Evolutionary conservation across 2,113 vertebrate species (phyloP), one percentile per base, ranked within the genome.

Genomic region (Thamnophis sirtalis): DNA sequence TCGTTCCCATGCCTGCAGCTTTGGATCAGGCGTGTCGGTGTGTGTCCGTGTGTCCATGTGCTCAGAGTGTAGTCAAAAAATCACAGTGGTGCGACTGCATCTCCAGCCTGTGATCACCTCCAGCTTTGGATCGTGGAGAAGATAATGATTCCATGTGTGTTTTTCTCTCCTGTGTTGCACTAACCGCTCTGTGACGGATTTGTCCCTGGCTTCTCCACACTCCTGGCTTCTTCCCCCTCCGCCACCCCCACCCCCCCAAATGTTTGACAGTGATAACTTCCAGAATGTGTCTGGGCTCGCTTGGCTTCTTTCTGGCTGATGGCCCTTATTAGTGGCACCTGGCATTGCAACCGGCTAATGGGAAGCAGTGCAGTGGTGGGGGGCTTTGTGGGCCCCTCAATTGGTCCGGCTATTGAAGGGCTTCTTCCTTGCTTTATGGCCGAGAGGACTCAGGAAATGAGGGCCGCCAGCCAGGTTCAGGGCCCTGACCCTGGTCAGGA

Each of bases 341-440:
- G 98, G 98, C 97, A 96, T 97, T 96, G 94, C 96, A 96, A 96
- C 96, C 95, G 94, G 89, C 95, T 98, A 98, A 98, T 98, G 97
- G 98, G 96, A 98, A 98, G 97, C 98, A 98, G 98, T 24, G 68
- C 2, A 28, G 5, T 28, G 9, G 49, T 87, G 96, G 95, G 93
- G 95, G 94, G 93, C 94, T 95, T 96, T 95, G 96, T 96, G 96
- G 95, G 97, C 95, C 94, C 95, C 96, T 43, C 43, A 43, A 43
- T 43, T 96, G n/a, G 96, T 26, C 96, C 91, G 86, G 95, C 96
- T 96, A 94, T 97, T 98, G 98, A 98, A 98, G 96, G 26, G 60
- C 63, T 97, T 96, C 98, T 98, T 97, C 98, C 98, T 98, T 98
- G 98, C 98, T 98, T 98, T 98, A 98, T 98, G 98, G 98, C 98